A percentile compares a stretch with the other conserved stretches of the same genome.
phyloP scores from a whole-genome alignment of 1,140 invertebrate species.

The Scaptodrosophila lebanonensis region DNA sequence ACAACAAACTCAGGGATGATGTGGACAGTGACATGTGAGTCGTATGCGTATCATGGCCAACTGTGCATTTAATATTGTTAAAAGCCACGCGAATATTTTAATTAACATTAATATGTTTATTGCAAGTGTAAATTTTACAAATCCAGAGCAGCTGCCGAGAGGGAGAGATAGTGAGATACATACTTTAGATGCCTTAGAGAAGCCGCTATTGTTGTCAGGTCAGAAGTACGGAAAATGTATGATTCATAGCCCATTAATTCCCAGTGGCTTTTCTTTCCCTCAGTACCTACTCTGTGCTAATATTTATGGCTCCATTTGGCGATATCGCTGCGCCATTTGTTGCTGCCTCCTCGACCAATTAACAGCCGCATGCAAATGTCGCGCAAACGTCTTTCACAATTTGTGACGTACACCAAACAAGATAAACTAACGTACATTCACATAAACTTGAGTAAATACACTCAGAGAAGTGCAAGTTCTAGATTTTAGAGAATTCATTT shows the following conservation, averaged over 20 bases:
- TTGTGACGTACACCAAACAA: no score
- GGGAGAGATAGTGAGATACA: no score
- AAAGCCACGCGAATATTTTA: slow-evolving; percentile 63
- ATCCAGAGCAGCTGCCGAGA: no score
- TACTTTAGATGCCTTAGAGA: no score
- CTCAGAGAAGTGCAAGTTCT: no score
- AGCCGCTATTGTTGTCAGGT: slow-evolving; percentile 20
- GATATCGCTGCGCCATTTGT: slow-evolving; percentile 38
- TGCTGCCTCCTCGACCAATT: slow-evolving; percentile 25
- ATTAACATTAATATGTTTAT: slow-evolving; percentile 61
- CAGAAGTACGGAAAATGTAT: slow-evolving; percentile 29
- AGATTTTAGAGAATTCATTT: no score
- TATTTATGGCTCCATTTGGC: slow-evolving; percentile 18
- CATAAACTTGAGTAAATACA: no score
- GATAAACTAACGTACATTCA: no score
- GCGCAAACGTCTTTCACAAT: neutral
- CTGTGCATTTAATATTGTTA: slow-evolving; percentile 33
- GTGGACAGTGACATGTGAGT: no score
- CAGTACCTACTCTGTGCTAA: no score
- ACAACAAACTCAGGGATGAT: no score
- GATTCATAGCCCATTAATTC: slow-evolving; percentile 37
- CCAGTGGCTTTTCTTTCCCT: no score
- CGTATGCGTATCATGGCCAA: slow-evolving; percentile 18
- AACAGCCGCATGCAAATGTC: slow-evolving; percentile 51
- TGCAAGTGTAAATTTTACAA: slow-evolving; percentile 38